phyloP scores from a whole-genome alignment of 2,797 vertebrate species.

The Hippocampus kuda region DNA sequence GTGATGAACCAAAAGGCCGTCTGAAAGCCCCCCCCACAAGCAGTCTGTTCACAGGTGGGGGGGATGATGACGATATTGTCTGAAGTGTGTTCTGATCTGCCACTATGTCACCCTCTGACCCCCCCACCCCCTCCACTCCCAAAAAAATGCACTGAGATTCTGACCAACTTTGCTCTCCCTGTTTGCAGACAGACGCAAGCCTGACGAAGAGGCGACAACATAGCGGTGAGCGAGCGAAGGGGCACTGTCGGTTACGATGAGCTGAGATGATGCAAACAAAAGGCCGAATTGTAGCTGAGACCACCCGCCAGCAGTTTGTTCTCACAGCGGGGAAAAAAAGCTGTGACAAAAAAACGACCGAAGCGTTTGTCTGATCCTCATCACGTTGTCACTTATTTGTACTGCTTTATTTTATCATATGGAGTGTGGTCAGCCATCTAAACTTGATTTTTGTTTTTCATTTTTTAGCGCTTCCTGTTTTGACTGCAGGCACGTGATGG shows the following conservation, averaged over 20 bases:
- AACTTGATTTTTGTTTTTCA: neutral
- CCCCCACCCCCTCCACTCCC: no score
- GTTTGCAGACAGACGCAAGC: neutral
- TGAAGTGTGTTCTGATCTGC: conserved; percentile 5
- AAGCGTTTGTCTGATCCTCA: conserved; percentile 65
- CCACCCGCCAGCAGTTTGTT: conserved; percentile 43
- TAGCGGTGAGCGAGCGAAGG: no score
- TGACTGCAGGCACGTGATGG: neutral
- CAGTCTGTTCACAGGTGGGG: neutral
- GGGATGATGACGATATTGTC: neutral
- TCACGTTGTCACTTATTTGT: neutral
- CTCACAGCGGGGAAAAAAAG: conserved; percentile 27
- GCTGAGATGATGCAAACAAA: conserved; percentile 73
- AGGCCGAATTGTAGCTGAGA: conserved; percentile 69
- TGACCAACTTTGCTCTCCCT: neutral
- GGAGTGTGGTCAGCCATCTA: neutral
- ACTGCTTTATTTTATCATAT: no score
- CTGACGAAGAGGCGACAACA: neutral
- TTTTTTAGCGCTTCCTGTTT: neutral
- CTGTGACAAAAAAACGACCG: conserved; percentile 62
- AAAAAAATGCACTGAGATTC: no score
- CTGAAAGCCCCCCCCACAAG: neutral
- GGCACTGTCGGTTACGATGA: no score
- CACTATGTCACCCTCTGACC: no score
- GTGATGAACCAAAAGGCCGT: conserved; percentile 7